Percentiles rank a stretch among this genome's conserved stretches.
Conservation (phyloP, 2,888 invertebrate species). For the Philhelius pedissequus region DNA sequence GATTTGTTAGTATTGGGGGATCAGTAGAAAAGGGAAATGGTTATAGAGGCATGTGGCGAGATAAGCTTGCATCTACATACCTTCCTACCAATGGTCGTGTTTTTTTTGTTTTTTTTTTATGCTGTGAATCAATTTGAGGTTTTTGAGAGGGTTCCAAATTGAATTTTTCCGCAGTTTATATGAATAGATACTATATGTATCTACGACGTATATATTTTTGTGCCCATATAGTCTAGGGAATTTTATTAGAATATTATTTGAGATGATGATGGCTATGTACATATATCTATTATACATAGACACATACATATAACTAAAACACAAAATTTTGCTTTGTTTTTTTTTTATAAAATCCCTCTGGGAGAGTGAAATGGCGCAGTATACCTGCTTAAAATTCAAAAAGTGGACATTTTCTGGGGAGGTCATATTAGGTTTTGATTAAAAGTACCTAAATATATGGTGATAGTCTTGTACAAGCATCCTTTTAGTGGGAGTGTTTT, state of each 20-base stretch:
- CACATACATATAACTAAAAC: not conserved
- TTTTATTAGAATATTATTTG: constrained; percentile 60
- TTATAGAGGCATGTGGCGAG: constrained; percentile 20
- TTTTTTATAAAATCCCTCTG: not conserved
- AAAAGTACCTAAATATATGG: too few species aligned
- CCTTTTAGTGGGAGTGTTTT: not conserved
- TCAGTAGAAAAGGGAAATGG: constrained; percentile 16
- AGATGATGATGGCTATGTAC: not conserved
- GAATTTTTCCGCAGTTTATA: constrained; percentile 69
- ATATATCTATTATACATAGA: not conserved
- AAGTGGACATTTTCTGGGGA: constrained; percentile 30
- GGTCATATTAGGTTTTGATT: constrained; percentile 51
- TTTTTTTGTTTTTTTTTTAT: constrained; percentile 38
- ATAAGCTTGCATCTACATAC: constrained; percentile 56
- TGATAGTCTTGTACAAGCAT: constrained; percentile 1
- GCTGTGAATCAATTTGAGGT: constrained; percentile 68
- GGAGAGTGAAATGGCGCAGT: constrained; percentile 53
- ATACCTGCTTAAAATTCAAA: constrained; percentile 47
- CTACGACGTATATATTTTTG: not conserved
- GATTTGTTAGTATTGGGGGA: constrained; percentile 66
- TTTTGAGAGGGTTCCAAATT: constrained; percentile 64
- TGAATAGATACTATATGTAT: constrained; percentile 12
- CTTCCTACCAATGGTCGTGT: constrained; percentile 33
- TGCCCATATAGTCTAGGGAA: constrained; percentile 45
- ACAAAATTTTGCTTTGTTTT: constrained; percentile 30